Evolutionary conservation across 1,140 invertebrate species (phyloP).

Genomic region (Zaprionus camerounensis): DNA sequence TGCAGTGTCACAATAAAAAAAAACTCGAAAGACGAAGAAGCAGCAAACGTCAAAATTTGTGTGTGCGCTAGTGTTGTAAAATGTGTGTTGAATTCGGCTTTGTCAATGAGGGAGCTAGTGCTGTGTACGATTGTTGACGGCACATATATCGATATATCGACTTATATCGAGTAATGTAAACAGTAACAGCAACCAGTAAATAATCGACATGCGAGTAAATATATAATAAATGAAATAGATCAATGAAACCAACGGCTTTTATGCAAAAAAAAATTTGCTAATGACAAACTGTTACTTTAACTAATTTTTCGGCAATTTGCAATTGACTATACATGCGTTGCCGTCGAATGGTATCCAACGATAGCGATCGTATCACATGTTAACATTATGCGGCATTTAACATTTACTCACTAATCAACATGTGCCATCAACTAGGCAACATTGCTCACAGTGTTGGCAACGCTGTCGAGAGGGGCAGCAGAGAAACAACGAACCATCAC

Average conservation of each 20-base stretch:
- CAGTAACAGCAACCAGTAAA: neutral
- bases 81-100: neutral
- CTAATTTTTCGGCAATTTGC: too few species aligned
- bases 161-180: neutral
- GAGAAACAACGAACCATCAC: conserved; percentile 26
- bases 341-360: neutral
- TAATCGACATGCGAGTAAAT: neutral
- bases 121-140: neutral
- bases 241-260: neutral
- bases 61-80: neutral
- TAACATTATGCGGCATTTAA: neutral
- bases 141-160: neutral
- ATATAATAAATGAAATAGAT: neutral
- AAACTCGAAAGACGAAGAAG: conserved; percentile 42
- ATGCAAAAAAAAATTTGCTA: neutral
- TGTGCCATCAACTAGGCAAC: conserved; percentile 29
- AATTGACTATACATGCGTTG: too few species aligned
- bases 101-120: neutral
- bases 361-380: neutral
- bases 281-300: neutral
- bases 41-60: conserved; percentile 37
- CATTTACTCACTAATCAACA: conserved; percentile 27
- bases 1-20: conserved; percentile 77
- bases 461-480: conserved; percentile 40
- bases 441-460: conserved; percentile 40